Base-by-base conservation (phyloP, 2,888 invertebrate genomes). In the Drosophila prolongata region DNA sequence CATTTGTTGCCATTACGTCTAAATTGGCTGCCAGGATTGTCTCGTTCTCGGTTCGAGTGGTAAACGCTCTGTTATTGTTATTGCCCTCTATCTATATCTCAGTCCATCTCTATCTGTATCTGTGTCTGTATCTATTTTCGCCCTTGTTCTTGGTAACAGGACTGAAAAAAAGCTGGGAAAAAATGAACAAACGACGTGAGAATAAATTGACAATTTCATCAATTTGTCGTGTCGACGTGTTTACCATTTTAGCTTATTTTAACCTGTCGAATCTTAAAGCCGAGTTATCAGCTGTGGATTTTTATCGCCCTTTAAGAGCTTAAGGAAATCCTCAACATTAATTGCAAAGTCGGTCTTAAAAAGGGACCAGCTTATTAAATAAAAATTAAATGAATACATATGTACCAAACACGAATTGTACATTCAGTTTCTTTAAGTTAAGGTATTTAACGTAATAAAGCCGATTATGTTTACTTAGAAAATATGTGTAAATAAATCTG, bases 41-140 rank as follows among this genome's bases (percentile, higher is more conserved):
- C 78, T 76, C 77, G 79, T 80, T 19, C 19, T 82, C 64, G 69
- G 75, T 82, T 77, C 75, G 84, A 82, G 86, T 82, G 83, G 86
- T 86, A 82, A 82, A 86, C 83, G 87, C 67, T 83, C 74, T 68
- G 78, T 83, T 86, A 86, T 82, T 82, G 83, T 82, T 86, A 86
- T 82, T 76, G 76, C 72, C 62, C 50, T 64, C 40, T 35, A 72
- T 46, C 46, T 55, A 44, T 30, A 30, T 47, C 52, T 49, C 19
- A 44, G 37, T 34, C 42, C 54, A 50, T 49, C 27, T 56, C 35
- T 53, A 56, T 54, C 46, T 55, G 60, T 69, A 53, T 65, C 37
- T 64, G 55, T 70, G 57, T 44, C 54, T 76, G 67, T 72, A 69
- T 44, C 53, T 27, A 54, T 62, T 55, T 4, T 30, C 14, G 11